Percentiles rank a stretch among this genome's conserved stretches.
Evolutionary conservation across 2,797 vertebrate species (phyloP).

Genomic region (Spinibarbus caldwelli): DNA sequence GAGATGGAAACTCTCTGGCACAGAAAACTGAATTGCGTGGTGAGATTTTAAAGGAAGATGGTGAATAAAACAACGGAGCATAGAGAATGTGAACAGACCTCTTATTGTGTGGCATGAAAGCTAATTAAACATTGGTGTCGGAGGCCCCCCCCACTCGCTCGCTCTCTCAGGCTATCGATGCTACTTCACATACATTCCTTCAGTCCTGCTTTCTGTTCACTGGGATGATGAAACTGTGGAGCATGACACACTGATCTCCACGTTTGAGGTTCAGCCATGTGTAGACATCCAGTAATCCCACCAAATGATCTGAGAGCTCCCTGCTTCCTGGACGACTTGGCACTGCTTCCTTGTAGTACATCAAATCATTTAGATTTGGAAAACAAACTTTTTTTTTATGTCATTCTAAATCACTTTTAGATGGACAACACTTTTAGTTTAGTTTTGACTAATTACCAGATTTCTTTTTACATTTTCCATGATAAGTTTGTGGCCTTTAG

Average conservation of each 20-base stretch:
- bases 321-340: not conserved
- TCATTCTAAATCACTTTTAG: not conserved
- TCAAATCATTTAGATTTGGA: not conserved
- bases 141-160: slow-evolving; percentile 61
- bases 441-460: not conserved
- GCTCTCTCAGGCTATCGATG: slow-evolving; percentile 28
- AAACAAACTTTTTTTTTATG: not conserved
- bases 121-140: slow-evolving; percentile 77
- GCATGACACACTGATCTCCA: slow-evolving; percentile 20
- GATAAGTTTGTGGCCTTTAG: not conserved
- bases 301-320: not conserved
- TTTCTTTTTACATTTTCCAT: not conserved
- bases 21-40: slow-evolving; percentile 33
- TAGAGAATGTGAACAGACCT: slow-evolving; percentile 68
- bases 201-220: slow-evolving; percentile 48
- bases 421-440: not conserved
- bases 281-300: slow-evolving; percentile 10
- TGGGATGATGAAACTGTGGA: not conserved
- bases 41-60: slow-evolving; percentile 52
- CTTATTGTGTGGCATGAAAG: slow-evolving; percentile 70
- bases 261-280: not conserved
- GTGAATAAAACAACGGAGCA: slow-evolving; percentile 60
- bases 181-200: slow-evolving; percentile 43
- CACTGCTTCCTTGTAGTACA: not conserved
- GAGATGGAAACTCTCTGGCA: not conserved